Conservation (phyloP, 2,888 invertebrate genomes). For the Marronus borbonicus region DNA sequence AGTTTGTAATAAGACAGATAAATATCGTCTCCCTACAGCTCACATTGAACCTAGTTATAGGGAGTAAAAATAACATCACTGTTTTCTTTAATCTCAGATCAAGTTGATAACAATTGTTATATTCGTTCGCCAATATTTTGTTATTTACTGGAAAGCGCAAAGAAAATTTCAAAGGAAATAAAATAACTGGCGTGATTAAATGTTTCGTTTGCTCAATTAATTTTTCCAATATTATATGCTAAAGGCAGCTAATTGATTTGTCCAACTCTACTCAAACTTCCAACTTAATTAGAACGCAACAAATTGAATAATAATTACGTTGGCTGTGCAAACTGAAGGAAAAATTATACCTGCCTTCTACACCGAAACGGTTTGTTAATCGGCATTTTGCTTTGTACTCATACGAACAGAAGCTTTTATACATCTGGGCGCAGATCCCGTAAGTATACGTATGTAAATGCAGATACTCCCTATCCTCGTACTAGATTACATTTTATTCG, state of each 20-base stretch:
- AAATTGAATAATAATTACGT: constrained; percentile 37
- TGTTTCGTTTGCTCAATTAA: constrained; percentile 3
- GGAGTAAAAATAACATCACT: too few relatives aligned
- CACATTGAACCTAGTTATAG: too few relatives aligned
- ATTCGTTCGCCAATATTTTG: too few relatives aligned
- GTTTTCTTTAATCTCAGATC: too few relatives aligned
- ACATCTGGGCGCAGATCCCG: background rate
- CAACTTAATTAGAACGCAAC: constrained; percentile 37
- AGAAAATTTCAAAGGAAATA: background rate
- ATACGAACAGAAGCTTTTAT: background rate
- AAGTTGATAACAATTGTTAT: too few relatives aligned
- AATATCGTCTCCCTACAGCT: too few relatives aligned
- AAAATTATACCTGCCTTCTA: background rate
- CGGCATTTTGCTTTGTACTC: background rate
- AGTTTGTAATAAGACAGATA: too few relatives aligned
- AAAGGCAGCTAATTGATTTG: constrained; percentile 24
- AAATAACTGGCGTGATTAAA: constrained; percentile 6
- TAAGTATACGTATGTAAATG: background rate
- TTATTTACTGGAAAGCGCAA: background rate
- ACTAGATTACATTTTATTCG: constrained; percentile 7
- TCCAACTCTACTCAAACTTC: background rate
- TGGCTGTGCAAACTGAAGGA: background rate
- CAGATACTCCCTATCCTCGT: background rate
- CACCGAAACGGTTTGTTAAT: too few relatives aligned
- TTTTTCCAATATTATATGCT: constrained; percentile 4